These are phyloP conservation scores for Pantala flavescens DNA, from an alignment of 1,140 invertebrate species.

Conservation along the genomic window DNA sequence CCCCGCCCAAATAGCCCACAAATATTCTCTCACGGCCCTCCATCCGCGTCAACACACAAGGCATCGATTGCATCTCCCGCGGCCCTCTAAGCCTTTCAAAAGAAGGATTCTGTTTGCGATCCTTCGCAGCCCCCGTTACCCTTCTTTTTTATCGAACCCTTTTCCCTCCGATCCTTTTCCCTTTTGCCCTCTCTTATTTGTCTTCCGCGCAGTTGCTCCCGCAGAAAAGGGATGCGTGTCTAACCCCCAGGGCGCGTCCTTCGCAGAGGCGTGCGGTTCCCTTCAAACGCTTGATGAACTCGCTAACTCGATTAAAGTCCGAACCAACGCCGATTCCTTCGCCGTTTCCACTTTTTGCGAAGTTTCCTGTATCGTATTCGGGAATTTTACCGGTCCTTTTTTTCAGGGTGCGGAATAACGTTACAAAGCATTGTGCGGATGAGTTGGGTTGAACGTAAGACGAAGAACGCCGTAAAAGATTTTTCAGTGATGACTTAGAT, in stretches of 20 bases:
- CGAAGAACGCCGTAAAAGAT: no score
- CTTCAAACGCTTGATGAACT: neutral
- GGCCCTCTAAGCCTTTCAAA: no score
- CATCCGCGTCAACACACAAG: neutral
- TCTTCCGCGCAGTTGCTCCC: neutral
- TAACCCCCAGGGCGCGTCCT: neutral
- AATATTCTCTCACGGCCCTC: neutral
- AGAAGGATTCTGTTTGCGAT: neutral
- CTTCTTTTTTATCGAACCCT: neutral
- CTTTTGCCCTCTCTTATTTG: neutral
- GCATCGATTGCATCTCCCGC: neutral
- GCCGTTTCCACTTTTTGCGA: no score
- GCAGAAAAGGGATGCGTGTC: neutral
- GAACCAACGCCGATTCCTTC: no score
- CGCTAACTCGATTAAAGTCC: neutral
- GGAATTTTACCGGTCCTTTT: no score
- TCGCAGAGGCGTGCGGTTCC: neutral
- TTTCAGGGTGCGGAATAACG: no score
- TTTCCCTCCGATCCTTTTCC: no score
- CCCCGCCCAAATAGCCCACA: no score
- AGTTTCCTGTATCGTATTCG: no score
- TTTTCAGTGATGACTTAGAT: no score
- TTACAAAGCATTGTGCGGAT: no score
- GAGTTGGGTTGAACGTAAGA: no score
- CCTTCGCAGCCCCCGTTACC: neutral